Evolutionary conservation across 1,140 invertebrate species (phyloP).

Genomic region (Tribolium madens): DNA sequence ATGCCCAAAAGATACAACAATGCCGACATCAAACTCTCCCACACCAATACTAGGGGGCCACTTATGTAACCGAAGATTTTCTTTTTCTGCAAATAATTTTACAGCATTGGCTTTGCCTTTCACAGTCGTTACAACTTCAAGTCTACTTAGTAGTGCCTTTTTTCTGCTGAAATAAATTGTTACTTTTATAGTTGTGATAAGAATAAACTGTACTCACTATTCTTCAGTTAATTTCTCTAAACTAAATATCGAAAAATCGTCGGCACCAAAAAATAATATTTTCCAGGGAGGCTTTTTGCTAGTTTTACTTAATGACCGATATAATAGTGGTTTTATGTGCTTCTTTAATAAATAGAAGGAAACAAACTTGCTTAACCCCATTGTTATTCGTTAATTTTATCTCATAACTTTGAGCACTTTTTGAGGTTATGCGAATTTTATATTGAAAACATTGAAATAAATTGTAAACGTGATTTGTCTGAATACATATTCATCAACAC

Average conservation of each 20-base stretch:
- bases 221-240: slow-evolving; percentile 68
- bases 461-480: too few species aligned
- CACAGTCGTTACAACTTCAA: slow-evolving; percentile 74
- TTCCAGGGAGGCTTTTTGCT: slow-evolving; percentile 66
- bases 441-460: too few species aligned
- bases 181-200: slow-evolving; percentile 33
- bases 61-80: slow-evolving; percentile 67
- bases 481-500: too few species aligned
- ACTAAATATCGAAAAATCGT: slow-evolving; percentile 76
- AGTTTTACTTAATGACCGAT: neutral
- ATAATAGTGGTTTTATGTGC: neutral
- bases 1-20: slow-evolving; percentile 81
- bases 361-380: slow-evolving; percentile 17
- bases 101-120: slow-evolving; percentile 70
- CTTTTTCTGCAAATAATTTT: slow-evolving; percentile 67
- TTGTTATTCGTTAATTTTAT: neutral
- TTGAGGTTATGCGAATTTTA: neutral
- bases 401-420: too few species aligned
- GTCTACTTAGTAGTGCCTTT: slow-evolving; percentile 62
- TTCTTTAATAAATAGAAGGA: neutral
- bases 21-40: slow-evolving; percentile 72
- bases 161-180: slow-evolving; percentile 60
- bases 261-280: slow-evolving; percentile 78
- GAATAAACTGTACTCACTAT: slow-evolving; percentile 66
- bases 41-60: slow-evolving; percentile 69